Base-by-base conservation (phyloP, 2,113 vertebrate genomes). In the Lipotes vexillifer region DNA sequence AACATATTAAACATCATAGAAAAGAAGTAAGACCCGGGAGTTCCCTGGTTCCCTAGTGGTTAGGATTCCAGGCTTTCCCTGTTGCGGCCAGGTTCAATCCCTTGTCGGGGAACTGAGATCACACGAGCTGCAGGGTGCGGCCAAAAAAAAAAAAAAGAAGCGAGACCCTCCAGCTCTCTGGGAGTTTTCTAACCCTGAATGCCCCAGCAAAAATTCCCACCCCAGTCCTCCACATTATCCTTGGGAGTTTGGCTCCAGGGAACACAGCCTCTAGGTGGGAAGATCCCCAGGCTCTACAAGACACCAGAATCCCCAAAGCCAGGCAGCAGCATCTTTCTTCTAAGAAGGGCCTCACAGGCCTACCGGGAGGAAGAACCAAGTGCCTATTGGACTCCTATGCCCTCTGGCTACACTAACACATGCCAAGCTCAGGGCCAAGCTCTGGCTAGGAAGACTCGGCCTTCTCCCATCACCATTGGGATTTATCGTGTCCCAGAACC, bases 401-500 rank as follows among this genome's bases (percentile, higher is more conserved):
- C 12, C 27, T 74, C 8, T 44, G 49, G 5, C 33, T 71, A 36
- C 20, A 21, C 20, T 33, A 69, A 81, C 44, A 41, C 20, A n/a
- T 55, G 17, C 31, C 71, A 89, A 29, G 14, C 27, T 92, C 65
- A 77, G 36, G 7, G 31, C 52, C 46, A 59, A 36, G 77, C 55
- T 33, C 17, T 8, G 7, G 18, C 44, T 65, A 52, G 10, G 15
- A 46, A 25, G 36, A 63, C 20, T 52, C 41, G 6, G n/a, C 68
- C 94, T 85, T 81, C 89, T 93, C 18, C n/a, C 49, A 52, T 52
- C 33, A 8, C 20, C 72, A 49, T 0, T 75, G 36, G 38, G 25
- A 33, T 83, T 92, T 78, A 94, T 38, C 49, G 59, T 75, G 71
- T 85, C 72, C 38, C 31, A 20, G n/a, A 66, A 59, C n/a, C 36